These are phyloP conservation scores for Babyrousa celebensis DNA, from an alignment of 2,797 vertebrate genomes.

Conservation along the genomic window DNA sequence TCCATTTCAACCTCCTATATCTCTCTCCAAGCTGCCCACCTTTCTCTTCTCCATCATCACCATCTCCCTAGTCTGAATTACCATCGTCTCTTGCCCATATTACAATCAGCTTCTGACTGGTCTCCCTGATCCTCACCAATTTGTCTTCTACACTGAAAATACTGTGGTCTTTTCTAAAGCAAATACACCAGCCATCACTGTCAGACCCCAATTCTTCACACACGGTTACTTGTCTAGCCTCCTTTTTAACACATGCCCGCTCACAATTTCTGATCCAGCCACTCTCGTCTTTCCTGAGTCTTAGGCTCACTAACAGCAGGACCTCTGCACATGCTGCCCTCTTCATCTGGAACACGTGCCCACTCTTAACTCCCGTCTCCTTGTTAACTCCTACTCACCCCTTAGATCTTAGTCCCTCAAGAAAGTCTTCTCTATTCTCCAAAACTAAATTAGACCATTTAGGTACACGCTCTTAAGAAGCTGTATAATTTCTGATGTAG, in stretches of 20 bases:
- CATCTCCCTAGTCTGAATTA: constrained; percentile 1
- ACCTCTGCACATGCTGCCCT: not conserved
- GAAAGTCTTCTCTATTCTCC: constrained; percentile 6
- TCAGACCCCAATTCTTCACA: constrained; percentile 27
- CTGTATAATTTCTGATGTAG: not conserved
- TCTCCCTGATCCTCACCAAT: not conserved
- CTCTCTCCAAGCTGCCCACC: constrained; percentile 3
- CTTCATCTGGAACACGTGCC: constrained; percentile 2
- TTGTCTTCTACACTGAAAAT: not conserved
- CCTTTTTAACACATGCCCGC: not conserved
- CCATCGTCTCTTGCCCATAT: not conserved
- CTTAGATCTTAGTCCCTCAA: not conserved
- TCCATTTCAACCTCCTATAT: constrained; percentile 23
- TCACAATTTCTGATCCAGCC: not conserved
- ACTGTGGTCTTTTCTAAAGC: constrained; percentile 17
- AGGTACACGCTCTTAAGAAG: not conserved
- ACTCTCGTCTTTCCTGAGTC: not conserved
- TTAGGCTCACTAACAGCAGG: not conserved
- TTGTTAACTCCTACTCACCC: constrained; percentile 2
- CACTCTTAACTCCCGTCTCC: not conserved
- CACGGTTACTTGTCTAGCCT: not conserved
- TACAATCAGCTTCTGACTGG: not conserved
- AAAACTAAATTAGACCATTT: constrained; percentile 45
- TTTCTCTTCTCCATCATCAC: constrained; percentile 5
- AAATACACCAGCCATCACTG: not conserved